Conservation (phyloP, 1,140 invertebrate species). For the Magallana gigas region DNA sequence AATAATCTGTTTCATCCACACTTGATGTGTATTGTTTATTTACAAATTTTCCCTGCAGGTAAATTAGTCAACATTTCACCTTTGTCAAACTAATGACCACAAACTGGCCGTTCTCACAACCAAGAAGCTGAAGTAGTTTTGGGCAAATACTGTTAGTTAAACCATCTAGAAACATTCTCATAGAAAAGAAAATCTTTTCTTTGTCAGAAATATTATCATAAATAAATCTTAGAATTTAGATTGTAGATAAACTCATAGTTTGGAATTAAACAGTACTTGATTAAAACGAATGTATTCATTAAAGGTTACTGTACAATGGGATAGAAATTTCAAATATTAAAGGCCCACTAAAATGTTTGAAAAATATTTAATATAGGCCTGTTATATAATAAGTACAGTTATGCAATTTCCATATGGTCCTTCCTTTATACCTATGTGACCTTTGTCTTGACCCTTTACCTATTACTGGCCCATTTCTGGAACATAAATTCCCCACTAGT, state of each 20-base stretch:
- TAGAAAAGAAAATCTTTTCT: not conserved
- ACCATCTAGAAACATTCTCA: not conserved
- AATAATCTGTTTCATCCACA: conserved; percentile 20
- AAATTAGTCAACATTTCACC: not conserved
- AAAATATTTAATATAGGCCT: too few species aligned
- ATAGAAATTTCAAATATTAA: too few species aligned
- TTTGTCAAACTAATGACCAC: conserved; percentile 9
- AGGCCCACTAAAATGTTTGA: too few species aligned
- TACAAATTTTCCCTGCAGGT: conserved; percentile 22
- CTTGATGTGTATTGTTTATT: conserved; percentile 20
- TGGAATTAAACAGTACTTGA: too few species aligned
- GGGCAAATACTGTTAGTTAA: not conserved
- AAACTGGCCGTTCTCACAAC: conserved; percentile 8
- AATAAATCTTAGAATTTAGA: not conserved
- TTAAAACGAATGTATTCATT: too few species aligned
- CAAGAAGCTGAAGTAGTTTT: not conserved
- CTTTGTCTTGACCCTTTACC: conserved; percentile 11
- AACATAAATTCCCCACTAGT: conserved; percentile 28
- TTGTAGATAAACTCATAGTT: too few species aligned
- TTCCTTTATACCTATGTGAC: not conserved
- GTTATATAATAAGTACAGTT: too few species aligned
- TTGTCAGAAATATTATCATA: not conserved
- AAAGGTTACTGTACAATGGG: too few species aligned
- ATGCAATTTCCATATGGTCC: too few species aligned
- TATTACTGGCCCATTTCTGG: not conserved